These are phyloP conservation scores for Bombyx mandarina DNA, from an alignment of 1,140 invertebrate species.

Conservation along the genomic window DNA sequence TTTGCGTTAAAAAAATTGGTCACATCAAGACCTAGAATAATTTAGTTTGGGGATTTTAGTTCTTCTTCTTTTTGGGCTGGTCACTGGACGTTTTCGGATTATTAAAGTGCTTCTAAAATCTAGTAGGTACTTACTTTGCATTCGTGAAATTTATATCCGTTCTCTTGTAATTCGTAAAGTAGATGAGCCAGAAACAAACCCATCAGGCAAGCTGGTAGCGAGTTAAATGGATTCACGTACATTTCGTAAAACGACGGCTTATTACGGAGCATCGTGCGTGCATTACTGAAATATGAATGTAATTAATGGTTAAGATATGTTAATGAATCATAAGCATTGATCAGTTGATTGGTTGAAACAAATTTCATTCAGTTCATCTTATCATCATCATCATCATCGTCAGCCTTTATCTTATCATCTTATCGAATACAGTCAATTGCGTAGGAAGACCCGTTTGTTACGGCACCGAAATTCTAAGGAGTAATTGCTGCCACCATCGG, in stretches of 20 bases:
- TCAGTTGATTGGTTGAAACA: no score
- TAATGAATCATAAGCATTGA: no score
- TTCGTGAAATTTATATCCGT: background rate
- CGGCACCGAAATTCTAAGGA: no score
- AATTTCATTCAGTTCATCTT: no score
- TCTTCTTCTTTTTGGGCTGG: background rate
- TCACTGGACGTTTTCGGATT: no score
- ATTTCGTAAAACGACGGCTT: background rate
- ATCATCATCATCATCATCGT: no score
- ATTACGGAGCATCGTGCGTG: background rate
- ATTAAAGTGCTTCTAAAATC: no score
- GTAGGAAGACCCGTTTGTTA: no score
- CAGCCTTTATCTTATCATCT: no score
- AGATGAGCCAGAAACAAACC: conserved; percentile 1
- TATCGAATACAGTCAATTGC: no score
- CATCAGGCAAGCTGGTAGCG: conserved; percentile 3
- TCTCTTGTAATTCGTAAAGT: conserved; percentile 2
- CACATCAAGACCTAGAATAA: background rate
- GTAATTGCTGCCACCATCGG: background rate
- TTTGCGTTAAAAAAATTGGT: background rate
- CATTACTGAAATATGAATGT: background rate
- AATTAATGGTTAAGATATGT: background rate
- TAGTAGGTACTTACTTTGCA: background rate
- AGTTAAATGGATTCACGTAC: conserved; percentile 1
- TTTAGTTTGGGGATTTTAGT: background rate